Base-by-base conservation (phyloP, 2,888 invertebrate species). In the Hypolimnas misippus region DNA sequence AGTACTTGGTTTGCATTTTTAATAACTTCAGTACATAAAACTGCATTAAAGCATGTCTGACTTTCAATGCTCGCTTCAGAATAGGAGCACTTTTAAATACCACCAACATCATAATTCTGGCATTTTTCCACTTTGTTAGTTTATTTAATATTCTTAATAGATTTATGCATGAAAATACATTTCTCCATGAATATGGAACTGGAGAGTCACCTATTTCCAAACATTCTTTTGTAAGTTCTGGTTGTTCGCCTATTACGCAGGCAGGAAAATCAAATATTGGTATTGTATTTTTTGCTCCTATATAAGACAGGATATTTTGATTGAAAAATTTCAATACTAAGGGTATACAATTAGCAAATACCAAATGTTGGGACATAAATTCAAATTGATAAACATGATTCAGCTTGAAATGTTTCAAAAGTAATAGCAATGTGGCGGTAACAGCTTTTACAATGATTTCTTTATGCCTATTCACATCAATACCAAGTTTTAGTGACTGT, bases 381-480 rank as follows among this genome's bases (percentile, higher is more conserved):
- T 99, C 99, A 93, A 99, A 99, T 91, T 99, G 99, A 86, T 99
- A 99, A 51, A 99, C 94, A 90, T 99, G 99, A 90, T 99, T 99
- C 65, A 94, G 84, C 89, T 99, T 99, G 78, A 99, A 98, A 92
- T 99, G 99, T 89, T 99, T 99, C 70, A 99, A 90, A 57, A 99
- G 94, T 8, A 99, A 92, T 63, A 99, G 88, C 58, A 99, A 92
- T 72, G 99, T 97, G 14, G 96, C 97, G 46, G 98, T 97, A 0
- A 98, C 96, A 12, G 98, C 97, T 93, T 99, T 99, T 0, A 99
- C 98, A 73, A 99, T 98, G 57, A 99, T 98, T 92, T 99, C 98
- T 86, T 99, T 99, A 86, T 99, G 99, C 59, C 99, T 94, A 84
- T 98, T 98, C 19, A 99, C 98, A 92, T 99, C 99, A 74, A 99